A percentile compares a stretch with the other conserved stretches of the same genome.
These are phyloP conservation scores for Lateolabrax maculatus DNA, from an alignment of 2,797 vertebrate species.

Conservation along the genomic window DNA sequence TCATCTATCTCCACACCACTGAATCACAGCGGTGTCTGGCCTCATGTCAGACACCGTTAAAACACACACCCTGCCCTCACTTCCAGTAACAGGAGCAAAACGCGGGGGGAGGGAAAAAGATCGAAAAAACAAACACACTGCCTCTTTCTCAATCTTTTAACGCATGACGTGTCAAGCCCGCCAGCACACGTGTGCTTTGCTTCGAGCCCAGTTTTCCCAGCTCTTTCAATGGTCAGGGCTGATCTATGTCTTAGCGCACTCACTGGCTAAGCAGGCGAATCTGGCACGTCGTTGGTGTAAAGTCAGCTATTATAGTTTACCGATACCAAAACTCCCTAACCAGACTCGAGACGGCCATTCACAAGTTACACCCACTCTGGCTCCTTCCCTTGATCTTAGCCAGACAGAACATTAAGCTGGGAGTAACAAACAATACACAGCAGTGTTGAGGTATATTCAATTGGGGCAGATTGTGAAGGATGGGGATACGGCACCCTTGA, in stretches of 20 bases:
- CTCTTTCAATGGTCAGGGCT: not conserved
- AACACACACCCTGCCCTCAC: conserved; percentile 33
- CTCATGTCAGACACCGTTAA: not conserved
- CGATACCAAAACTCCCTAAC: not conserved
- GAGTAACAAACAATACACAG: too few species aligned
- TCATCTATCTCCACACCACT: conserved; percentile 43
- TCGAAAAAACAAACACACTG: conserved; percentile 13
- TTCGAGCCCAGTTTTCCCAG: not conserved
- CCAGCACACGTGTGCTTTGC: not conserved
- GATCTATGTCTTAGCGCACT: not conserved
- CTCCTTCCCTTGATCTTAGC: too few species aligned
- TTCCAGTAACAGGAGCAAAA: conserved; percentile 51
- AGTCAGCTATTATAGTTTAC: not conserved
- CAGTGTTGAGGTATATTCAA: too few species aligned
- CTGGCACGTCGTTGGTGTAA: not conserved
- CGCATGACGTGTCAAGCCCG: not conserved
- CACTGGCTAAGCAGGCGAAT: not conserved
- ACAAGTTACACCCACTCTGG: too few species aligned
- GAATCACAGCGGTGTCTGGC: conserved; percentile 51
- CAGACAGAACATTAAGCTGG: too few species aligned
- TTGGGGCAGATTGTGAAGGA: too few species aligned
- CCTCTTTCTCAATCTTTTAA: not conserved
- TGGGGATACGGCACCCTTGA: too few species aligned
- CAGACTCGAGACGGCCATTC: too few species aligned
- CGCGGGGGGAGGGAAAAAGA: not conserved